Conservation (phyloP, 2,797 vertebrate genomes). For the Manis pentadactyla region DNA sequence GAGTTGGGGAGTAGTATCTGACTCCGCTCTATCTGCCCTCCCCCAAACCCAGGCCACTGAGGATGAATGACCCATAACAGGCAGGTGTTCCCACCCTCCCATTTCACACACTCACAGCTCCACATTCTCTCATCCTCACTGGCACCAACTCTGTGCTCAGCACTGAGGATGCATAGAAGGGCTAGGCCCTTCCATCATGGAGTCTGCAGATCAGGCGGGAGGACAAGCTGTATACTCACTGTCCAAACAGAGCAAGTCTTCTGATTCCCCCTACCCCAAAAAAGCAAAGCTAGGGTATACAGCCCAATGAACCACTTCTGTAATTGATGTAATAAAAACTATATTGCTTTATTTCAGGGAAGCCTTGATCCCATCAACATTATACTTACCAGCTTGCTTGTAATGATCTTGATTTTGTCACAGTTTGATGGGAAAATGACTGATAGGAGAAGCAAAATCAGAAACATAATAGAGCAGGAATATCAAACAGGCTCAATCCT, state of each 20-base stretch:
- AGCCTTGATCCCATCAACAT: constrained; percentile 18
- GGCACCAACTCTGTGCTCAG: neutral
- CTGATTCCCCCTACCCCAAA: neutral
- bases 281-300: neutral
- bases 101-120: neutral
- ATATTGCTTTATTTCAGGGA: constrained; percentile 29
- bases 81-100: neutral
- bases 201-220: neutral
- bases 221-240: neutral
- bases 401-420: constrained; percentile 60
- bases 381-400: neutral
- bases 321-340: neutral
- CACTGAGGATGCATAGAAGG: neutral
- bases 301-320: neutral
- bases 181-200: neutral
- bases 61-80: neutral
- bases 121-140: neutral
- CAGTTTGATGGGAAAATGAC: constrained; percentile 55
- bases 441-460: constrained; percentile 54
- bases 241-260: neutral
- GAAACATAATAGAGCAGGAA: constrained; percentile 34
- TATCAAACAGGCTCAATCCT: neutral
- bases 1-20: neutral
- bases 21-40: neutral
- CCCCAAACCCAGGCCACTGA: neutral